Evolutionary conservation across 2,113 vertebrate species (phyloP).

Genomic region (Epinephelus lanceolatus): DNA sequence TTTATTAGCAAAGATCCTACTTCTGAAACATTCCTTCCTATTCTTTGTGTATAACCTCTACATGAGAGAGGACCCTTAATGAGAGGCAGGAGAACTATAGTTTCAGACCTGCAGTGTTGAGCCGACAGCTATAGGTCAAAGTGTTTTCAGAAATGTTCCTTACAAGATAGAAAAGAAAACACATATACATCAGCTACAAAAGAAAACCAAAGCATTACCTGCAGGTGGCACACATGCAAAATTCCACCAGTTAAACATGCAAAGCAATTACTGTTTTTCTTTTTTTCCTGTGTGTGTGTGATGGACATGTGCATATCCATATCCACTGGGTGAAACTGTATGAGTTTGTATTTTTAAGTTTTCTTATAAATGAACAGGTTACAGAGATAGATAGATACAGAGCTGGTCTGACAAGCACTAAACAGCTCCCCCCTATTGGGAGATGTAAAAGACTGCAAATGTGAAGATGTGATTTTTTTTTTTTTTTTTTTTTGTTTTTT

Average conservation of each 20-base stretch:
- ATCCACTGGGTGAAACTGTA: neutral
- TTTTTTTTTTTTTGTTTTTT: neutral
- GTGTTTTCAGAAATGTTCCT: neutral
- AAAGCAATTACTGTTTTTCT: neutral
- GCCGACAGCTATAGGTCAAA: neutral
- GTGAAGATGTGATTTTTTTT: neutral
- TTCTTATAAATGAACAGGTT: constrained; percentile 5
- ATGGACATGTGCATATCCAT: neutral
- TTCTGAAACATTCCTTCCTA: neutral
- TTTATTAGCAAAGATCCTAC: constrained; percentile 22
- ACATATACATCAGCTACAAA: neutral
- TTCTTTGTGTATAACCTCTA: neutral
- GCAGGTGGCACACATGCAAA: neutral
- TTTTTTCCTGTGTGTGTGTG: neutral
- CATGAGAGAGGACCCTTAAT: too few relatives aligned
- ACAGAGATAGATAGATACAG: neutral
- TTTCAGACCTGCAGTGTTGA: too few relatives aligned
- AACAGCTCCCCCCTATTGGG: neutral
- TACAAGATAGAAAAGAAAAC: too few relatives aligned
- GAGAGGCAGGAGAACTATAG: too few relatives aligned
- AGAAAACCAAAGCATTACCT: neutral
- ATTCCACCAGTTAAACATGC: neutral
- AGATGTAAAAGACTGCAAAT: constrained; percentile 6
- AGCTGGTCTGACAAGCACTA: neutral
- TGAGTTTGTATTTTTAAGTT: neutral